A percentile compares a stretch with the other conserved stretches of the same genome.
These are phyloP conservation scores for Leptogaster cylindrica DNA, from an alignment of 2,888 invertebrate species.

Conservation along the genomic window DNA sequence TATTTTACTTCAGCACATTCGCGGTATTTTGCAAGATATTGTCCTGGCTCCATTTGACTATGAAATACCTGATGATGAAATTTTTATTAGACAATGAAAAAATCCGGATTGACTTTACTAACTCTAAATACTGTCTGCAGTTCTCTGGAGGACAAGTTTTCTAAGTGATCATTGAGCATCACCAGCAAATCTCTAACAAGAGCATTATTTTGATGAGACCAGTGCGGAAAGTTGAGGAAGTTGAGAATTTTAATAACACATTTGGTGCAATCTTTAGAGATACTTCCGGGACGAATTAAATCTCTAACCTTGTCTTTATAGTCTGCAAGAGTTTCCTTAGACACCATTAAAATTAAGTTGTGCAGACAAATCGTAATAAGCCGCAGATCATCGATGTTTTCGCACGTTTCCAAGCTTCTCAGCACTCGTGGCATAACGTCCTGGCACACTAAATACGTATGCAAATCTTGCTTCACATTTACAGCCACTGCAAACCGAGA, in stretches of 20 bases:
- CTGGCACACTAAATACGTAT: slow-evolving; percentile 58
- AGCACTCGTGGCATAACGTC: slow-evolving; percentile 60
- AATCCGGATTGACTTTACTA: slow-evolving; percentile 24
- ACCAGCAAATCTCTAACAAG: slow-evolving; percentile 60
- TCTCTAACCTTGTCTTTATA: slow-evolving; percentile 58
- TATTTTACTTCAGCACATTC: slow-evolving; percentile 59
- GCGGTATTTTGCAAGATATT: slow-evolving; percentile 60
- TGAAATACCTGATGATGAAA: slow-evolving; percentile 58
- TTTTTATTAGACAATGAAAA: background rate
- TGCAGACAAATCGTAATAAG: slow-evolving; percentile 63
- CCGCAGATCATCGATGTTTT: slow-evolving; percentile 59
- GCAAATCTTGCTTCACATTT: slow-evolving; percentile 58
- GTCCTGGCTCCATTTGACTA: slow-evolving; percentile 64
- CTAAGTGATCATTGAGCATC: slow-evolving; percentile 57
- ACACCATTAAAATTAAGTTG: slow-evolving; percentile 60
- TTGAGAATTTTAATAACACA: slow-evolving; percentile 56
- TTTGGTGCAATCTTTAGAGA: slow-evolving; percentile 53
- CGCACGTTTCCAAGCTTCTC: slow-evolving; percentile 55
- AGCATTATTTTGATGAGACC: slow-evolving; percentile 59
- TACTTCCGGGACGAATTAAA: slow-evolving; percentile 54
- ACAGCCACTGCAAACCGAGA: slow-evolving; percentile 62
- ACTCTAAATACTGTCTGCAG: slow-evolving; percentile 60
- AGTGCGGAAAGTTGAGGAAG: slow-evolving; percentile 63
- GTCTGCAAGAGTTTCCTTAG: slow-evolving; percentile 55
- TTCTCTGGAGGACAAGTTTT: slow-evolving; percentile 59